phyloP scores from a whole-genome alignment of 2,888 invertebrate genomes.

The Chorisops tibialis region DNA sequence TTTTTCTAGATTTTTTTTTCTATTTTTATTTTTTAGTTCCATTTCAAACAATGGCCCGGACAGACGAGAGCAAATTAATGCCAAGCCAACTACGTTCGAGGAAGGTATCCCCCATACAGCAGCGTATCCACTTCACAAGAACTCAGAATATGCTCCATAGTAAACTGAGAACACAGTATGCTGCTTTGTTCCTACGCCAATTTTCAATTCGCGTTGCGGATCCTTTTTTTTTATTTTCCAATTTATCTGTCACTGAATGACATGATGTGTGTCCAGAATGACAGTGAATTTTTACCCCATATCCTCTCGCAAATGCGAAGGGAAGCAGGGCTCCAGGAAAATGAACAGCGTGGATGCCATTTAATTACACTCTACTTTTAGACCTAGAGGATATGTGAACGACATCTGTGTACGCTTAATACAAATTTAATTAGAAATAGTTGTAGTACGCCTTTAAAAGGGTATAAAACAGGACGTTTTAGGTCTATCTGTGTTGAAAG shows the following conservation, averaged over 20 bases:
- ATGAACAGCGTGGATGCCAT: constrained; percentile 13
- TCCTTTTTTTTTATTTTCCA: constrained; percentile 24
- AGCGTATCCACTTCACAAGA: neutral
- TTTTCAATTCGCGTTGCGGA: constrained; percentile 14
- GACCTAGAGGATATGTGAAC: constrained; percentile 25
- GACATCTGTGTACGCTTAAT: constrained; percentile 33
- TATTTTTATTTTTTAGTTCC: neutral
- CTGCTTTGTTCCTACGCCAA: constrained; percentile 10
- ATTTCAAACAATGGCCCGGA: constrained; percentile 28
- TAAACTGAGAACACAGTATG: constrained; percentile 1
- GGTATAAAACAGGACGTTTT: neutral
- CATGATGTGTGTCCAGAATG: constrained; percentile 25
- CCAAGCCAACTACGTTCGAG: constrained; percentile 8
- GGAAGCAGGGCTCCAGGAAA: constrained; percentile 6
- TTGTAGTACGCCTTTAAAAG: neutral
- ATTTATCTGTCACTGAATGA: constrained; percentile 31
- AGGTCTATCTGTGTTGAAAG: too few species aligned
- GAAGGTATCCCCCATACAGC: constrained; percentile 2
- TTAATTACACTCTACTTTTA: constrained; percentile 24
- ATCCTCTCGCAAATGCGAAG: neutral
- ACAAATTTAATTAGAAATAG: constrained; percentile 34
- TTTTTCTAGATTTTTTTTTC: constrained; percentile 17
- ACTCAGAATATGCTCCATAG: neutral
- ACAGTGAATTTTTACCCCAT: constrained; percentile 14
- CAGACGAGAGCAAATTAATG: constrained; percentile 12